A percentile compares a stretch with the other conserved stretches of the same genome.
Evolutionary conservation across 2,113 vertebrate species (phyloP).

Genomic region (Microcebus griseorufus): DNA sequence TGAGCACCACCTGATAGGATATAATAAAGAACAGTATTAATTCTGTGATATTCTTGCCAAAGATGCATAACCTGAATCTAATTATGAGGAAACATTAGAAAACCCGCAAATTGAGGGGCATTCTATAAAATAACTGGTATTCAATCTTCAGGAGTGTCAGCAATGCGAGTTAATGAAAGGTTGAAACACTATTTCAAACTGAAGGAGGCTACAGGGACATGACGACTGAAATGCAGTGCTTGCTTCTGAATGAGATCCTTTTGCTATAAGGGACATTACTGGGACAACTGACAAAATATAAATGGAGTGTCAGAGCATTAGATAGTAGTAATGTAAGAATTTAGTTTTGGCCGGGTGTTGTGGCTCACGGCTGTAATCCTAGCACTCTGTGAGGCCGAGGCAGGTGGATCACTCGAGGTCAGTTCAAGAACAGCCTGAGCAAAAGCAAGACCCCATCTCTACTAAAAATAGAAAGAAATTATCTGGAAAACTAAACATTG

Average conservation of each 20-base stretch:
- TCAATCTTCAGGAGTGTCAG: background rate
- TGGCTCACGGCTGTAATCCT: no score
- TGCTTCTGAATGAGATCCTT: conserved; percentile 21
- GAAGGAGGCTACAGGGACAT: background rate
- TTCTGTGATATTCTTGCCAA: conserved; percentile 33
- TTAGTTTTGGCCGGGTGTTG: no score
- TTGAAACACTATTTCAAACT: background rate
- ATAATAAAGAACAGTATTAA: background rate
- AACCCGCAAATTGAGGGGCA: background rate
- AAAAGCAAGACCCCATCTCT: no score
- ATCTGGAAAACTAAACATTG: no score
- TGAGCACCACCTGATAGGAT: background rate
- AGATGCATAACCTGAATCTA: background rate
- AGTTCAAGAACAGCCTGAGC: no score
- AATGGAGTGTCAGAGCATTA: background rate
- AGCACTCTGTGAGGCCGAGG: no score
- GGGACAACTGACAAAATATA: background rate
- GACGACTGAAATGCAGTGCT: background rate
- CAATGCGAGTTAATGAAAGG: background rate
- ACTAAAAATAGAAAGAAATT: no score
- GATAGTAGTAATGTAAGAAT: background rate
- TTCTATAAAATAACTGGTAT: conserved; percentile 24
- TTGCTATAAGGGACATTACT: conserved; percentile 11
- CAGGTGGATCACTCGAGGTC: no score
- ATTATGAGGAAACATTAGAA: background rate